Evolutionary conservation across 1,140 invertebrate genomes (phyloP).

Genomic region (Pogonomyrmex californicus): DNA sequence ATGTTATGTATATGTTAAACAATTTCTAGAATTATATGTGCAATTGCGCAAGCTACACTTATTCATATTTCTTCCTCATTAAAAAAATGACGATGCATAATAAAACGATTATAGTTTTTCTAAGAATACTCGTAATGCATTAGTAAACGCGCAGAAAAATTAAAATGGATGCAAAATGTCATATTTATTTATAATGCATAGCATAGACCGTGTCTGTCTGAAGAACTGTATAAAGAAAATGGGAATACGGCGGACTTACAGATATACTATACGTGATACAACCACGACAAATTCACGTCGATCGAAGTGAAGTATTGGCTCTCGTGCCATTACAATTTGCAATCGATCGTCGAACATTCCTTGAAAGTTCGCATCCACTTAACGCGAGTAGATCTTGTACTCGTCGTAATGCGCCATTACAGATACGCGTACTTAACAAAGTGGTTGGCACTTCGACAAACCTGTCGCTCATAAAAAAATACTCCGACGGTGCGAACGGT

Average conservation of each 20-base stretch:
- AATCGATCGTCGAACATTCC: constrained; percentile 12
- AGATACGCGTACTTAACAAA: constrained; percentile 58
- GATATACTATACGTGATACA: neutral
- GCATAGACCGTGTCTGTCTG: neutral
- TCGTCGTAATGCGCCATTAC: constrained; percentile 44
- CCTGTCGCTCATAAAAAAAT: constrained; percentile 39
- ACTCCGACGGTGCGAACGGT: neutral
- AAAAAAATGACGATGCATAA: neutral
- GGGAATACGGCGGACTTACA: neutral
- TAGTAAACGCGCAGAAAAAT: neutral
- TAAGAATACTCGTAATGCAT: neutral
- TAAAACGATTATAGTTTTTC: neutral
- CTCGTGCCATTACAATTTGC: neutral
- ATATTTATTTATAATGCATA: neutral
- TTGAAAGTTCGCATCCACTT: constrained; percentile 24
- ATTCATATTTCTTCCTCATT: neutral
- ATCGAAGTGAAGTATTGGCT: neutral
- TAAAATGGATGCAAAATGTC: neutral
- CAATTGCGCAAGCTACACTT: neutral
- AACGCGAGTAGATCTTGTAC: constrained; percentile 30
- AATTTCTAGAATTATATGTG: neutral
- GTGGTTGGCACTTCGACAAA: constrained; percentile 42
- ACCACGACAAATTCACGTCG: constrained; percentile 23
- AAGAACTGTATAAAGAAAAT: constrained; percentile 7
- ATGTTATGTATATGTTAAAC: too few relatives aligned